Conservation (phyloP, 1,140 invertebrate genomes). For the Tribolium castaneum region DNA sequence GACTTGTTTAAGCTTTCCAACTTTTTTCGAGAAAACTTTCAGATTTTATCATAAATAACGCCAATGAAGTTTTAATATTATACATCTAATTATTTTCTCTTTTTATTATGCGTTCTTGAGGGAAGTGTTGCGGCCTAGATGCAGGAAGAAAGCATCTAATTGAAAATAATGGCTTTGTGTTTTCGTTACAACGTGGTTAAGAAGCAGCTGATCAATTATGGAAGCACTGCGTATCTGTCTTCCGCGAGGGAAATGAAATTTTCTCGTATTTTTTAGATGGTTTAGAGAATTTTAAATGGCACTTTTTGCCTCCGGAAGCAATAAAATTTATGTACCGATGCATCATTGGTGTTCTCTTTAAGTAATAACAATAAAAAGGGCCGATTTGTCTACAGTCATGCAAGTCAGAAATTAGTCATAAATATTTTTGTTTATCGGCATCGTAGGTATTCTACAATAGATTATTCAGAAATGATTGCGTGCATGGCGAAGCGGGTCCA, state of each 20-base stretch:
- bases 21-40: neutral
- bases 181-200: neutral
- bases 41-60: neutral
- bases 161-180: constrained; percentile 10
- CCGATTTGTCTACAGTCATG: neutral
- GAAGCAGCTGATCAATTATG: neutral
- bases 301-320: too few relatives aligned
- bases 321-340: too few relatives aligned
- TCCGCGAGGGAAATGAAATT: neutral
- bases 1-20: neutral
- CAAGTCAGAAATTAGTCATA: constrained; percentile 17
- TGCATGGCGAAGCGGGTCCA: constrained; percentile 2
- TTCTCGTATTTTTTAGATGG: too few relatives aligned
- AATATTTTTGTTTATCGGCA: neutral
- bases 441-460: constrained; percentile 11
- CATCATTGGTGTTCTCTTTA: neutral
- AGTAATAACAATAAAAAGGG: neutral
- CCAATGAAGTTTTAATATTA: too few relatives aligned
- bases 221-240: neutral
- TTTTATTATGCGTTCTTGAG: too few relatives aligned
- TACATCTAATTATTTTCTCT: too few relatives aligned
- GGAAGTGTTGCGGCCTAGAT: too few relatives aligned
- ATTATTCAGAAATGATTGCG: constrained; percentile 1
- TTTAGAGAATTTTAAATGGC: too few relatives aligned
- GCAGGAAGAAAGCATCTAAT: neutral